These are phyloP conservation scores for Emydoidea blandingii DNA, from an alignment of 2,797 vertebrate genomes.

Conservation along the genomic window DNA sequence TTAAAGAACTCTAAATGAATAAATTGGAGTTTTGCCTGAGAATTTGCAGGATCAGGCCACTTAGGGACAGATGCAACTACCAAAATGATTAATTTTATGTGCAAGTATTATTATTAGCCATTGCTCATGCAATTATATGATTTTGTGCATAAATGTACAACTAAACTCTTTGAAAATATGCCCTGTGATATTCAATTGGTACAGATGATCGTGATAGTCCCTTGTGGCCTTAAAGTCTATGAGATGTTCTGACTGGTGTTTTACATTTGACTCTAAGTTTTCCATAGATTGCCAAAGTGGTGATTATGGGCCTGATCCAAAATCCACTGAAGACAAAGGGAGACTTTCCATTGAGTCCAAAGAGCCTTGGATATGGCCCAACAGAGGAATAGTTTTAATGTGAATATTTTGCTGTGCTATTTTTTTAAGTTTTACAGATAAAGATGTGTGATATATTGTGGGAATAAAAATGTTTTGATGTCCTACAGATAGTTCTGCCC, in stretches of 20 bases:
- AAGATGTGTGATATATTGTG: not conserved
- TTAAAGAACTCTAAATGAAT: not conserved
- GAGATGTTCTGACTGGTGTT: not conserved
- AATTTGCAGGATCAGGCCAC: not conserved
- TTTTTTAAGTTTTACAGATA: not conserved
- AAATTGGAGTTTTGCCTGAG: not conserved
- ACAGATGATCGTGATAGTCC: not conserved
- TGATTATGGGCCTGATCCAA: not conserved
- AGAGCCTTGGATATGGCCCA: not conserved
- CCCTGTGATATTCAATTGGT: not conserved
- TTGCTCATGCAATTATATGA: not conserved
- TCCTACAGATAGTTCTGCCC: not conserved
- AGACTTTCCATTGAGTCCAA: not conserved
- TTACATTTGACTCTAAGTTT: not conserved
- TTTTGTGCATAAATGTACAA: not conserved
- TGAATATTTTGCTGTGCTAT: not conserved
- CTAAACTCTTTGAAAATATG: not conserved
- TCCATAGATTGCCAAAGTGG: not conserved
- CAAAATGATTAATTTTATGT: not conserved
- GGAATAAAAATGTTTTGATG: not conserved
- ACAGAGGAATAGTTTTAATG: not conserved
- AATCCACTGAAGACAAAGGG: not conserved
- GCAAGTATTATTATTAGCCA: not conserved
- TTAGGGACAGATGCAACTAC: not conserved
- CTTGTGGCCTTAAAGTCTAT: too few relatives aligned